Evolutionary conservation across 2,113 vertebrate species (phyloP), one percentile per base, ranked within the genome.

Genomic region (Silurus asotus): DNA sequence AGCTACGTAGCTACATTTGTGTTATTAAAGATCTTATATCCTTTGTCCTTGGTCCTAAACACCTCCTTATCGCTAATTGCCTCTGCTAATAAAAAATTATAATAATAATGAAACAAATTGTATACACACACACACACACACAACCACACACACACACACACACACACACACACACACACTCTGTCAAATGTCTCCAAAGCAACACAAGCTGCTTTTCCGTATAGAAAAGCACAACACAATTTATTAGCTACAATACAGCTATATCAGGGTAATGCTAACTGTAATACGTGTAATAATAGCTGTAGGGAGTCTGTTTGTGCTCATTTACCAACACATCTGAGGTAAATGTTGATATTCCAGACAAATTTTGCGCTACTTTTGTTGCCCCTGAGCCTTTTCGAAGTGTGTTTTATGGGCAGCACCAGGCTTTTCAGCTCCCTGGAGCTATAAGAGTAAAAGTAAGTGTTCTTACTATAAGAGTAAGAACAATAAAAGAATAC

Each of bases 401-500:
- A 45, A 11, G 37, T 48, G 19, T 62, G 3, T 48, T 77, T 77
- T 37, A 62, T 13, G 6, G 5, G 28, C 25, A 3, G 9, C 19
- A 23, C 48, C 6, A 76, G 49, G 23, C 74, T 76, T 48, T 15
- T 15, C n/a, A 72, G 8, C 49, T 53, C 49, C 10, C 20, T 53
- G 14, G 13, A 51, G 2, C 49, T 76, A 2, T 53, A 76, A 70
- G 13, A 8, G 19, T 72, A 48, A 72, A 37, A 37, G 37, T 37
- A 37, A 37, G 37, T 37, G 37, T 37, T 37, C 37, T 37, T 76
- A 25, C 23, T 25, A n/a, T n/a, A n/a, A 14, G n/a, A 10, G 75
- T 15, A 78, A 78, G n/a, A 9, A 19, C 37, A 37, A 78, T 78
- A 55, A 77, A 77, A 77, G 28, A 17, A 75, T 53, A 75, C 53